Evolutionary conservation across 2,888 invertebrate species (phyloP).

Genomic region (Eilema depressum): DNA sequence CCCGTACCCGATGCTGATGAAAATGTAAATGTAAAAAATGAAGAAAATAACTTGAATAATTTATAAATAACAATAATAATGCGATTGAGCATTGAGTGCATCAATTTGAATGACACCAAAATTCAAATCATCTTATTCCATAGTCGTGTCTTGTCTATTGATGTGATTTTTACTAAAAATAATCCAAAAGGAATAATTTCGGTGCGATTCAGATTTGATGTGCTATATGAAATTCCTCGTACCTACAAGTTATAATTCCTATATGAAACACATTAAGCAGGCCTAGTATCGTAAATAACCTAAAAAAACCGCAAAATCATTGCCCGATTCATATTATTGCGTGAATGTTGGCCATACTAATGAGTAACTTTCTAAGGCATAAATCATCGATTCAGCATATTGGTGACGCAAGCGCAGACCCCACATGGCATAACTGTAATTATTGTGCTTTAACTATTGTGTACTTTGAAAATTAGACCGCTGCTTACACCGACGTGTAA

Average conservation of each 20-base stretch:
- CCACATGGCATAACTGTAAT: constrained; percentile 50
- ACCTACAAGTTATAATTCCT: background rate
- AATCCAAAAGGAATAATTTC: too few species aligned
- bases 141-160: too few species aligned
- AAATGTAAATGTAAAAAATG: too few species aligned
- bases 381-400: constrained; percentile 41
- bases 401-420: constrained; percentile 51
- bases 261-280: background rate
- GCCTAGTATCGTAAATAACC: background rate
- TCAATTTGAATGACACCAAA: too few species aligned
- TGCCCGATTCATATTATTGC: background rate
- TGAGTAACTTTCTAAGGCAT: constrained; percentile 13
- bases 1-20: too few species aligned
- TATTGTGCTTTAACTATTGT: constrained; percentile 51
- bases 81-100: too few species aligned
- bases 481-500: constrained; percentile 28
- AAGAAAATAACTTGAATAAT: too few species aligned
- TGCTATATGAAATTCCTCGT: too few species aligned
- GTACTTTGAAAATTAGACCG: constrained; percentile 45
- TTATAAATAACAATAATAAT: too few species aligned
- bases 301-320: background rate
- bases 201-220: too few species aligned
- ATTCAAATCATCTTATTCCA: too few species aligned
- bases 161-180: too few species aligned
- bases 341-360: constrained; percentile 1